A percentile compares a stretch with the other conserved stretches of the same genome.
These are phyloP conservation scores for Pampusana beccarii DNA, from an alignment of 2,113 vertebrate species.

Conservation along the genomic window DNA sequence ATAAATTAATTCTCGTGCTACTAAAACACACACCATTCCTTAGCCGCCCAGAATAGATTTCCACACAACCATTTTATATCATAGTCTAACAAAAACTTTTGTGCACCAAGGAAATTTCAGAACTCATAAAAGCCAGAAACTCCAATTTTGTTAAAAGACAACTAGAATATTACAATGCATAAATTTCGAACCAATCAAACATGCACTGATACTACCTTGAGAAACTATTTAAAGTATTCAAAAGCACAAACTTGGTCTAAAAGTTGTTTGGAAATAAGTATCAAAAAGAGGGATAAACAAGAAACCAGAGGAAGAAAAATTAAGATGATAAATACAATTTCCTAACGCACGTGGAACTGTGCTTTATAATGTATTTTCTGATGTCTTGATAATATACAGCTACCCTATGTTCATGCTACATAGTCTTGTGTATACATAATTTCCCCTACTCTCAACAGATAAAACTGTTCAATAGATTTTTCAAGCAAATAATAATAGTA, in stretches of 20 bases:
- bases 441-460: background rate
- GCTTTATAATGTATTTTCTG: background rate
- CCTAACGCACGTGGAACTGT: background rate
- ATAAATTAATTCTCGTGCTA: background rate
- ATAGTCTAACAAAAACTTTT: background rate
- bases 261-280: background rate
- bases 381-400: background rate
- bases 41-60: background rate
- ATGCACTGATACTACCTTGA: background rate
- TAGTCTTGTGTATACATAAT: background rate
- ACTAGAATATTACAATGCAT: background rate
- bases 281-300: background rate
- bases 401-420: background rate
- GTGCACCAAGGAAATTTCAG: background rate
- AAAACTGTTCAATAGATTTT: background rate
- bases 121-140: constrained; percentile 10
- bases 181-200: background rate
- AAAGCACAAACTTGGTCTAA: background rate
- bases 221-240: background rate
- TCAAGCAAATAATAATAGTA: background rate
- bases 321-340: background rate
- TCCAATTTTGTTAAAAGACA: background rate
- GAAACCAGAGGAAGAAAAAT: background rate
- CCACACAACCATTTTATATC: background rate
- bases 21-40: background rate